Conservation (phyloP, 2,113 vertebrate species). For the Pholis gunnellus region DNA sequence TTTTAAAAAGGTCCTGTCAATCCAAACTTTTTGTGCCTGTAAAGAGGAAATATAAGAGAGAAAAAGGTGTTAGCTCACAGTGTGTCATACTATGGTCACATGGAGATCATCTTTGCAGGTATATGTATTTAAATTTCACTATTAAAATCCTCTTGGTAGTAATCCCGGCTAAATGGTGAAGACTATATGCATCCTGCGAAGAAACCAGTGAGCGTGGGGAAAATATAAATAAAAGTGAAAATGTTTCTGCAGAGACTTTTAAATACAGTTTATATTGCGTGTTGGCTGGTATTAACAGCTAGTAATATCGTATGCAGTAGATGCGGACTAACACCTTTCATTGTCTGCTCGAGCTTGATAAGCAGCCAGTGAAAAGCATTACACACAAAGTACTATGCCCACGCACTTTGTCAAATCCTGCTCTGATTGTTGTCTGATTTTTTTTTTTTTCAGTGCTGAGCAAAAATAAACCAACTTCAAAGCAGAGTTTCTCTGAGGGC, state of each 20-base stretch:
- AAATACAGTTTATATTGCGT: neutral
- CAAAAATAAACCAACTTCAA: conserved; percentile 72
- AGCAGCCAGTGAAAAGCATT: conserved; percentile 45
- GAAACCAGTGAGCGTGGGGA: neutral
- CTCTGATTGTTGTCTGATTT: conserved; percentile 55
- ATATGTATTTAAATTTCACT: conserved; percentile 67
- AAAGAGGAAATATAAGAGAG: conserved; percentile 38
- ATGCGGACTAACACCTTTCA: conserved; percentile 41
- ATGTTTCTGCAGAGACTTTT: neutral
- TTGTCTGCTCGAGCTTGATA: conserved; percentile 44
- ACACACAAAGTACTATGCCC: conserved; percentile 45
- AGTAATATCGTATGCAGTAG: neutral
- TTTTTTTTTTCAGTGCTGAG: conserved; percentile 47
- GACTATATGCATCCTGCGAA: conserved; percentile 4
- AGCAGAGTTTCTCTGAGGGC: conserved; percentile 59
- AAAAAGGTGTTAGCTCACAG: neutral
- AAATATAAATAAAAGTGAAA: conserved; percentile 4
- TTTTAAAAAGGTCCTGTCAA: conserved; percentile 95
- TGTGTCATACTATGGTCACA: neutral
- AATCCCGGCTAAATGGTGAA: conserved; percentile 76
- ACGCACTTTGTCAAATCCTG: conserved; percentile 46
- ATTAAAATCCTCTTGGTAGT: conserved; percentile 81
- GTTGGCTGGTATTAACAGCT: neutral
- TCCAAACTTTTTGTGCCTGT: conserved; percentile 94
- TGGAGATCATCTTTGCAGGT: conserved; percentile 12